These are phyloP conservation scores for Gallinago jamesoni DNA, from an alignment of 2,113 vertebrate genomes.

Conservation along the genomic window DNA sequence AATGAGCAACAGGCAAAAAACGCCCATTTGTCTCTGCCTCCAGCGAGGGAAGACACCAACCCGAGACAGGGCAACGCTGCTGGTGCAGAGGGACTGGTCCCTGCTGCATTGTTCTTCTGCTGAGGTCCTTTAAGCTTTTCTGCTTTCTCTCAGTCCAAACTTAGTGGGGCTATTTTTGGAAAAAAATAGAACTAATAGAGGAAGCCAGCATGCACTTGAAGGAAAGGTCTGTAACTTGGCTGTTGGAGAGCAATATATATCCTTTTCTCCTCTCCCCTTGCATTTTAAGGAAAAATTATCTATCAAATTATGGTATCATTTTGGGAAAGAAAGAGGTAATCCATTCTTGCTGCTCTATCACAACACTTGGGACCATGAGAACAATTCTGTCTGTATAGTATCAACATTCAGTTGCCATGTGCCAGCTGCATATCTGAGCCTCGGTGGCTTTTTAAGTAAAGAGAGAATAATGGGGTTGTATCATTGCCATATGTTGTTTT, in stretches of 20 bases:
- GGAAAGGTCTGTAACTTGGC: not conserved
- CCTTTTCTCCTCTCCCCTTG: not conserved
- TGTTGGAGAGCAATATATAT: not conserved
- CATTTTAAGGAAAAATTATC: not conserved
- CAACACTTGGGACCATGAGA: not conserved
- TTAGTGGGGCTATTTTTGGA: not conserved
- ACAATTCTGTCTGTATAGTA: not conserved
- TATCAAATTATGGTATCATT: not conserved
- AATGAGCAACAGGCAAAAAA: not conserved
- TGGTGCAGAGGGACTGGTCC: not conserved
- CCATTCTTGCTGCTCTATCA: not conserved
- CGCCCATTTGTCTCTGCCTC: not conserved
- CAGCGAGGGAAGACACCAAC: fast-evolving
- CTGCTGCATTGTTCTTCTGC: not conserved
- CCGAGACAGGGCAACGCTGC: not conserved
- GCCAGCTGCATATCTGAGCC: not conserved
- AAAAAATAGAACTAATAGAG: not conserved
- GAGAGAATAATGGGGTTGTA: not conserved
- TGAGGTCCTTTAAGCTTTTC: not conserved
- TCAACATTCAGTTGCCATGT: not conserved
- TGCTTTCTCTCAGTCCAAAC: not conserved
- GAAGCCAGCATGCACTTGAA: not conserved
- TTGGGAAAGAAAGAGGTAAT: not conserved
- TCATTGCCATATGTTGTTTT: not conserved
- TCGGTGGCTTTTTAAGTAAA: not conserved